Conservation (phyloP, 2,888 invertebrate species). For the Rutpela maculata region DNA sequence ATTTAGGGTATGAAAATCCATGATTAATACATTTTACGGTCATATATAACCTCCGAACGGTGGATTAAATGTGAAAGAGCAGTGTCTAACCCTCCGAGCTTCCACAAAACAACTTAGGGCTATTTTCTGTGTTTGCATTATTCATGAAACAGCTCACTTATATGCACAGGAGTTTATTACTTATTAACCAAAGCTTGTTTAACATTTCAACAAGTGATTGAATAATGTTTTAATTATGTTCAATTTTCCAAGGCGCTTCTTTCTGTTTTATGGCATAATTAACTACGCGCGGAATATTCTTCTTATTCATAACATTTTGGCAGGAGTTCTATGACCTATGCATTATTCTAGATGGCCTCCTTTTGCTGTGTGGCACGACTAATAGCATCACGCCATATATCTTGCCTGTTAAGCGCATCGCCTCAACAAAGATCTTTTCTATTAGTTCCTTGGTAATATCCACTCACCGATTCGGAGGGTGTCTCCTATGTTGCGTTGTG, state of each 20-base stretch:
- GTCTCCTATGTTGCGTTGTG: too few species aligned
- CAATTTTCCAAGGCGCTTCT: background rate
- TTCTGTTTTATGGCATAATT: too few species aligned
- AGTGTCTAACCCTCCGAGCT: slow-evolving; percentile 23
- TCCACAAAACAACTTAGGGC: slow-evolving; percentile 46
- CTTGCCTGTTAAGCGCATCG: too few species aligned
- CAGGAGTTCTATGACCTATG: too few species aligned
- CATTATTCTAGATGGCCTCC: too few species aligned
- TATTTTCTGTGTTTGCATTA: slow-evolving; percentile 54
- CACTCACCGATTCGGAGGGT: too few species aligned
- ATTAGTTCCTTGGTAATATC: too few species aligned
- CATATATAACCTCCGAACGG: slow-evolving; percentile 38
- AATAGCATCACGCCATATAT: too few species aligned
- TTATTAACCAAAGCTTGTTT: slow-evolving; percentile 36
- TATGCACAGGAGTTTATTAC: slow-evolving; percentile 45
- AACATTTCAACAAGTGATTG: slow-evolving; percentile 33
- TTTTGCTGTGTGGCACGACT: too few species aligned
- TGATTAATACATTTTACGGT: slow-evolving; percentile 40
- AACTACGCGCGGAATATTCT: too few species aligned
- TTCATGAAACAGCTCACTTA: slow-evolving; percentile 55
- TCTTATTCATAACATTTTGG: too few species aligned
- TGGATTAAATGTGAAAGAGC: slow-evolving; percentile 40
- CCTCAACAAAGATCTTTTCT: too few species aligned
- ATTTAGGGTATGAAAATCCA: slow-evolving; percentile 33
- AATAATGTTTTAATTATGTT: background rate